Evolutionary conservation across 2,797 vertebrate species (phyloP), one percentile per base, ranked within the genome.

Genomic region (Potorous gilbertii): DNA sequence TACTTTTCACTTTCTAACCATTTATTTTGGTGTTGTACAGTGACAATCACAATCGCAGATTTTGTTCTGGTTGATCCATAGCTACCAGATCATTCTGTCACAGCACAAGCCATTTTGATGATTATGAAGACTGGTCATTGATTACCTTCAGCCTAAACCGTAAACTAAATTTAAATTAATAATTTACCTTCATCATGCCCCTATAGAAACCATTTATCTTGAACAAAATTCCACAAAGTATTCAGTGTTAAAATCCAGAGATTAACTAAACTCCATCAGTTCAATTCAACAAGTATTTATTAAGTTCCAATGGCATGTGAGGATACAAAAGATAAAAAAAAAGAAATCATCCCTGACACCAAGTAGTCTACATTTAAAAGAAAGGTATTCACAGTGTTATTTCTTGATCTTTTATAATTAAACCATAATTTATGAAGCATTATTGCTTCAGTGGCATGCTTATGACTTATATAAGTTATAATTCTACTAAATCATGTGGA

Each of bases 121-220:
- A 95, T 50, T 87, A 59, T 1, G 40, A 54, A 29, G 10, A 81
- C 94, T 89, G 90, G 62, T 4, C 11, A 56, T 55, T 55, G 92
- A 55, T 95, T 55, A 94, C 13, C 3, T 92, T 90, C 95, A 14
- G 95, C 74, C 27, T 90, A 93, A 95, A 59, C 54, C 59, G 14
- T 91, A 93, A 95, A 59, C 56, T 54, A 62, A 14, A 93, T 29
- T 93, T 11, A 93, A 54, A 95, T 54, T 89, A 59, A 92, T 93
- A 54, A 87, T 87, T 46, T 9, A 87, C 21, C 18, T 87, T 50
- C 74, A 87, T 3, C 56, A 5, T 92, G 31, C 21, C 5, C 50
- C 56, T 50, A 93, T 95, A 57, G 90, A 31, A 90, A 52, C 52
- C 90, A 94, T 1, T 90, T 55, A 93, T 81, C 91, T 46, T 96